Evolutionary conservation across 53 echinoderm and acorn worm genomes (phyloP).

Genomic region (Antedon mediterranea): DNA sequence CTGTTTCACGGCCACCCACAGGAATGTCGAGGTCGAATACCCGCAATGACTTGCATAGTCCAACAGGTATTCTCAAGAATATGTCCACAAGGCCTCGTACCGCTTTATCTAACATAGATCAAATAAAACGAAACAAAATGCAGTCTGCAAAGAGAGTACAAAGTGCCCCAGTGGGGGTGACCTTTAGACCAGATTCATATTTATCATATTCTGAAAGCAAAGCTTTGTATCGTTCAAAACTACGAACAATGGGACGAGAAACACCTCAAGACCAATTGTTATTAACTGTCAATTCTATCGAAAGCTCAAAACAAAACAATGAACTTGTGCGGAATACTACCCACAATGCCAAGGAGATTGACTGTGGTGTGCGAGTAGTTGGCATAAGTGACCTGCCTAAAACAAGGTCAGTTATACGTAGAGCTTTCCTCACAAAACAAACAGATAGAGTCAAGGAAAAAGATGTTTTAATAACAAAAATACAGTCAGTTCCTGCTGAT

Average conservation of each 20-base stretch:
- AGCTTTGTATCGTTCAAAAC: slow-evolving; percentile 56
- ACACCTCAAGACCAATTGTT: slow-evolving; percentile 54
- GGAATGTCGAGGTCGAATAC: not conserved
- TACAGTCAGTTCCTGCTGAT: slow-evolving; percentile 15
- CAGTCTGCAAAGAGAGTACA: slow-evolving; percentile 55
- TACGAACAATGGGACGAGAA: slow-evolving; percentile 37
- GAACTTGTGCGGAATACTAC: slow-evolving; percentile 56
- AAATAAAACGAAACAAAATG: slow-evolving; percentile 30
- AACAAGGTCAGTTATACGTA: not conserved
- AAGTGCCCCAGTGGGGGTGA: slow-evolving; percentile 60
- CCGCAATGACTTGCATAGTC: not conserved
- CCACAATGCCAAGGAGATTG: slow-evolving; percentile 51
- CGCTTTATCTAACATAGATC: slow-evolving; percentile 39
- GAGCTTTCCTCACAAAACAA: not conserved
- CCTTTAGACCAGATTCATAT: slow-evolving; percentile 20
- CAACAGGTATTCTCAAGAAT: slow-evolving; percentile 18
- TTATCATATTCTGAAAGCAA: slow-evolving; percentile 66
- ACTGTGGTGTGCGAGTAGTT: slow-evolving; percentile 16
- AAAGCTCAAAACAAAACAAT: slow-evolving; percentile 53
- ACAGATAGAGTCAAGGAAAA: not conserved
- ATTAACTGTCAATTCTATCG: slow-evolving; percentile 54
- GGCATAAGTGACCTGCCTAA: not conserved
- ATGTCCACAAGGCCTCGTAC: slow-evolving; percentile 41
- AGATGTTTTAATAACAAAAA: slow-evolving; percentile 12
- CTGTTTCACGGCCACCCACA: not conserved